These are phyloP conservation scores for Dusona sp. DNA, from an alignment of 2,888 invertebrate genomes.

Conservation along the genomic window DNA sequence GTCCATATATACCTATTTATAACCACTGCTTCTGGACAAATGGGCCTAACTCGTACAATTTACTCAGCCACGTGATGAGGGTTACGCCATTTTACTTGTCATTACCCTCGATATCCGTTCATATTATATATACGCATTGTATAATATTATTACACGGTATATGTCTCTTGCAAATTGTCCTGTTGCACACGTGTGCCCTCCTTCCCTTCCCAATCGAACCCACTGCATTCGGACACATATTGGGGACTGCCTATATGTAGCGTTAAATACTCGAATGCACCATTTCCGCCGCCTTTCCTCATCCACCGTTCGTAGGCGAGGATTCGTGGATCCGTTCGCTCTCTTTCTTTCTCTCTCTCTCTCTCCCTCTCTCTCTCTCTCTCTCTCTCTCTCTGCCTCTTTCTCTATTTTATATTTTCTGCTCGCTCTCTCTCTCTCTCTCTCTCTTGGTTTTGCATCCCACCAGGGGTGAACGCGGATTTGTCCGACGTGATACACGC, in stretches of 20 bases:
- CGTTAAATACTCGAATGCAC: constrained; percentile 60
- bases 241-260: constrained; percentile 37
- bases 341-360: background rate
- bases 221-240: constrained; percentile 42
- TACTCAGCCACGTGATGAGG: background rate
- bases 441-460: constrained; percentile 21
- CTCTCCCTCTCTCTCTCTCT: background rate
- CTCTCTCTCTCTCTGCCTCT: background rate
- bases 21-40: background rate
- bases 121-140: background rate
- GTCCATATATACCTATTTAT: background rate
- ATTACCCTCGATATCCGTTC: background rate
- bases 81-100: constrained; percentile 1
- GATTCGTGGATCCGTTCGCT: constrained; percentile 16
- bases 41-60: constrained; percentile 19
- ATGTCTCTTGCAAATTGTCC: constrained; percentile 64
- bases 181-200: constrained; percentile 66
- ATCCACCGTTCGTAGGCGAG: background rate
- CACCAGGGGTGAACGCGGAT: constrained; percentile 54
- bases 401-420: background rate
- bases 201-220: constrained; percentile 26
- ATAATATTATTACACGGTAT: background rate
- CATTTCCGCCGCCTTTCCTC: constrained; percentile 3
- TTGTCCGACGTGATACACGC: constrained; percentile 48
- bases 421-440: background rate